Conservation (phyloP, 2,113 vertebrate species). For the Rhynchopsitta pachyrhyncha region DNA sequence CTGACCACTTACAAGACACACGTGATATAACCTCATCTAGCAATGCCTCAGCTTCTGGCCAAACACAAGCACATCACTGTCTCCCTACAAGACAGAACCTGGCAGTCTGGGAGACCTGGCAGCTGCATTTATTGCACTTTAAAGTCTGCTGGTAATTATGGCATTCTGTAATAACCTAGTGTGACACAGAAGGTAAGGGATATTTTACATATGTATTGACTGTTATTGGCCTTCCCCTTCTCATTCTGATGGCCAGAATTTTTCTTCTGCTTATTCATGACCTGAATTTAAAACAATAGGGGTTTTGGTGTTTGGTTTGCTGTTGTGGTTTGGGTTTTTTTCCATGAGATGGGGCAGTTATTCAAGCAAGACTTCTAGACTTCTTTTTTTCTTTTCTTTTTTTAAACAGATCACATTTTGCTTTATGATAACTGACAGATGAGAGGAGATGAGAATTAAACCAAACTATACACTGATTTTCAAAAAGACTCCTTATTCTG, state of each 20-base stretch:
- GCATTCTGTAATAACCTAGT: background rate
- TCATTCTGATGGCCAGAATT: background rate
- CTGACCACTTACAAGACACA: background rate
- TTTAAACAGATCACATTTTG: background rate
- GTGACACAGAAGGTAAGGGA: background rate
- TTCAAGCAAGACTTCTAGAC: background rate
- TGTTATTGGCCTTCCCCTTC: no score
- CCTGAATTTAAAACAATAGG: background rate
- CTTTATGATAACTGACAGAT: background rate
- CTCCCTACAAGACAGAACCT: background rate
- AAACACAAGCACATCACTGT: background rate
- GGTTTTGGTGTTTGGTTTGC: background rate
- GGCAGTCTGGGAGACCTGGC: background rate
- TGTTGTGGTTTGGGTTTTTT: background rate
- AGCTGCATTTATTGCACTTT: background rate
- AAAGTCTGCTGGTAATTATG: background rate
- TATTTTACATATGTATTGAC: background rate
- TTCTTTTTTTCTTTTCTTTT: background rate
- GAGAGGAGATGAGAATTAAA: background rate
- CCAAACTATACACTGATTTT: background rate
- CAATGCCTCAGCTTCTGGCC: background rate
- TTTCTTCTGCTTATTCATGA: background rate
- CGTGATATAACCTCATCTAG: fast-evolving
- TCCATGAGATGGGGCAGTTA: background rate
- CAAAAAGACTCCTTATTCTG: background rate